Conservation (phyloP, 2,888 invertebrate species). For the Cetonia aurata region DNA sequence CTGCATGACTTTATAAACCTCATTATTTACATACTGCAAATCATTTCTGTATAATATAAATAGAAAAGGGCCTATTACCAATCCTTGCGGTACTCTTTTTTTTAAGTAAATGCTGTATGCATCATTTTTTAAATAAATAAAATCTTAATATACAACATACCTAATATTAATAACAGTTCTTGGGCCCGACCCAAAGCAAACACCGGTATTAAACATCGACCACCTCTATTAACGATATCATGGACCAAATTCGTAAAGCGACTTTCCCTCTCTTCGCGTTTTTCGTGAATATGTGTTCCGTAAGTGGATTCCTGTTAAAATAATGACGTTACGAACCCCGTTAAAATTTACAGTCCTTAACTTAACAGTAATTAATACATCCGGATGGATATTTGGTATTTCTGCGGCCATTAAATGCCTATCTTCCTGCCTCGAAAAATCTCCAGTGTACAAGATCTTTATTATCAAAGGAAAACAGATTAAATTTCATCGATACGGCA, state of each 20-base stretch:
- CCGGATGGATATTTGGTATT: slow-evolving; percentile 95
- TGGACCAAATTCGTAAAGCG: slow-evolving; percentile 94
- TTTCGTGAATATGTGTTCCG: slow-evolving; percentile 99
- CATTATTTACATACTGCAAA: too few species aligned
- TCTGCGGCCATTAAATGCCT: slow-evolving; percentile 99
- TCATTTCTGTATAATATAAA: too few species aligned
- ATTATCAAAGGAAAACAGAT: slow-evolving; percentile 46
- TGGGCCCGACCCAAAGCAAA: slow-evolving; percentile 98
- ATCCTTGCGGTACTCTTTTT: too few species aligned
- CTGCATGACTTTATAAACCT: too few species aligned
- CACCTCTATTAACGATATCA: slow-evolving; percentile 97
- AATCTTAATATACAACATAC: slow-evolving; percentile 65
- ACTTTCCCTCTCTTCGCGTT: slow-evolving; percentile 94
- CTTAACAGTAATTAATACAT: slow-evolving; percentile 92
- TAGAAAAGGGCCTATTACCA: too few species aligned
- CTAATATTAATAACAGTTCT: slow-evolving; percentile 90
- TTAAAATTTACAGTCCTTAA: too few species aligned
- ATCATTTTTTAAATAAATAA: too few species aligned
- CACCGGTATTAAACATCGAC: slow-evolving; percentile 97
- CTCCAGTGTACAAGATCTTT: slow-evolving; percentile 93
- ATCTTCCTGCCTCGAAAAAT: slow-evolving; percentile 98
- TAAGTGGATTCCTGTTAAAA: slow-evolving; percentile 91
- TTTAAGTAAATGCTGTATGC: too few species aligned
- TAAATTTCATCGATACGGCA: neutral
- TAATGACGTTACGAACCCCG: neutral